Conservation (phyloP, 1,140 invertebrate genomes). For the Sitophilus oryzae region DNA sequence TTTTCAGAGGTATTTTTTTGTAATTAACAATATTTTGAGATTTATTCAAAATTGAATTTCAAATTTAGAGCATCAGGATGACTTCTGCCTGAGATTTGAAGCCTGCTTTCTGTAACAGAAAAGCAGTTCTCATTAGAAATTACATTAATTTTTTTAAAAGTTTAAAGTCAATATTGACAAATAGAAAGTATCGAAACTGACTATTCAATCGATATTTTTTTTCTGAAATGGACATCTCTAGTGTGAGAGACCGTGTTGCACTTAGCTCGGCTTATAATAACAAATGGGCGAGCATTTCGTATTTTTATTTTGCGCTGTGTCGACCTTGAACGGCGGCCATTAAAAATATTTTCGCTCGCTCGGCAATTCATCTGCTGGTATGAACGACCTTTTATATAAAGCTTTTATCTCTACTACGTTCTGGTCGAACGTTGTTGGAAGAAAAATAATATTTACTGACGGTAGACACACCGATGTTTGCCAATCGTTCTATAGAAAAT, state of each 20-base stretch:
- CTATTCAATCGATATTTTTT: too few species aligned
- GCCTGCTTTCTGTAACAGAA: too few species aligned
- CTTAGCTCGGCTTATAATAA: slow-evolving; percentile 18
- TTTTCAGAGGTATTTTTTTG: too few species aligned
- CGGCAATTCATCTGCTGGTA: slow-evolving; percentile 22
- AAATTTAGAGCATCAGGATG: too few species aligned
- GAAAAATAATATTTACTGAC: slow-evolving; percentile 12
- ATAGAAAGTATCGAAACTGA: too few species aligned
- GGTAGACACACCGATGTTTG: neutral
- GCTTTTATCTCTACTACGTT: slow-evolving; percentile 14
- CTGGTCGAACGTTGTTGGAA: neutral
- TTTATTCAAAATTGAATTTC: too few species aligned
- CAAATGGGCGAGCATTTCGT: slow-evolving; percentile 19
- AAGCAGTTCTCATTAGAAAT: too few species aligned
- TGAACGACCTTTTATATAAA: slow-evolving; percentile 25
- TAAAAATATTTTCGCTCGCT: slow-evolving; percentile 23
- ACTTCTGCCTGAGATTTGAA: too few species aligned
- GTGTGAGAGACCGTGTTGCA: slow-evolving; percentile 4
- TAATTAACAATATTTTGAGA: too few species aligned
- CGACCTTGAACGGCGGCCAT: slow-evolving; percentile 22
- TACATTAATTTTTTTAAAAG: too few species aligned
- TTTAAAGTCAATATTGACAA: too few species aligned
- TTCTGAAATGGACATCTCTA: too few species aligned
- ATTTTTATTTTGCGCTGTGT: slow-evolving; percentile 22
- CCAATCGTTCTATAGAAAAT: neutral